A percentile compares a stretch with the other conserved stretches of the same genome.
Evolutionary conservation across 2,888 invertebrate species (phyloP).

Genomic region (Andrena marginata): DNA sequence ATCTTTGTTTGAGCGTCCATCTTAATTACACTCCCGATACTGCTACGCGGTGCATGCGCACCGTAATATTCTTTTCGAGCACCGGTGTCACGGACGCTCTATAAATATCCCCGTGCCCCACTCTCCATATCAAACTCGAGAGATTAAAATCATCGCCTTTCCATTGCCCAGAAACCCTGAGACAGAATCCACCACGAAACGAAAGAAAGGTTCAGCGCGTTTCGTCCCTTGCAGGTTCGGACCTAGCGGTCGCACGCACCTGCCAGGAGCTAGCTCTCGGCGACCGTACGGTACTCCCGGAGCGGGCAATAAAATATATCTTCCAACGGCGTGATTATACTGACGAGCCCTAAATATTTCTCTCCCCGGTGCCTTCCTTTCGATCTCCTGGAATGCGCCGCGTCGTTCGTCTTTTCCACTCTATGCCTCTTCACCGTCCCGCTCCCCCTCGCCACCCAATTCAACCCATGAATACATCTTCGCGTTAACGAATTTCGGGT

Average conservation of each 20-base stretch:
- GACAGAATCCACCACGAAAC: not conserved
- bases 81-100: constrained; percentile 13
- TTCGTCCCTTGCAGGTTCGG: constrained; percentile 21
- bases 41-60: constrained; percentile 5
- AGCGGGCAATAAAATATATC: constrained; percentile 64
- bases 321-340: constrained; percentile 59
- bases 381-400: constrained; percentile 59
- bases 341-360: constrained; percentile 67
- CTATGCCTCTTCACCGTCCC: constrained; percentile 8
- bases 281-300: constrained; percentile 47
- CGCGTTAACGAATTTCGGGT: constrained; percentile 71
- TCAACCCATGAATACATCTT: constrained; percentile 50
- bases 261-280: constrained; percentile 28
- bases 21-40: constrained; percentile 41
- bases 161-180: not conserved
- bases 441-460: constrained; percentile 1
- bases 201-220: constrained; percentile 1
- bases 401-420: constrained; percentile 33
- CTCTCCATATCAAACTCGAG: not conserved
- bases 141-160: not conserved
- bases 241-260: constrained; percentile 34
- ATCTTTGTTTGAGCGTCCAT: constrained; percentile 38
- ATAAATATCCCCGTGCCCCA: constrained; percentile 5
- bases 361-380: constrained; percentile 62
- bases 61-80: constrained; percentile 26